These are phyloP conservation scores for Labeo rohita DNA, from an alignment of 2,113 vertebrate genomes.

Conservation along the genomic window DNA sequence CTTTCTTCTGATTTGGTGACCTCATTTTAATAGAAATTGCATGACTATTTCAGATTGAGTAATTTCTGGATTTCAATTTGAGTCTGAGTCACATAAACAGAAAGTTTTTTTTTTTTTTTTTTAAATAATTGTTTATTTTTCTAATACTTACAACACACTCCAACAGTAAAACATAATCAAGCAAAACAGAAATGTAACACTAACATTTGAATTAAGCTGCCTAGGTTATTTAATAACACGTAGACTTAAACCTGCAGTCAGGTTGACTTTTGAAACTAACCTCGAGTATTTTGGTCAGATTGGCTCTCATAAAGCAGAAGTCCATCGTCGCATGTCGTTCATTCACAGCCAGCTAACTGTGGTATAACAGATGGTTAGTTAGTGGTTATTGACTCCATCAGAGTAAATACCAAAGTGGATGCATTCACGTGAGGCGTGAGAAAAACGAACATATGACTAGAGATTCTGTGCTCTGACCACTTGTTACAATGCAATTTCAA, in stretches of 20 bases:
- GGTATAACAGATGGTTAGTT: not conserved
- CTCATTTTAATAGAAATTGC: slow-evolving; percentile 2
- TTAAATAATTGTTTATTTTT: not conserved
- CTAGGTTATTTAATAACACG: not conserved
- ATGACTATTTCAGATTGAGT: not conserved
- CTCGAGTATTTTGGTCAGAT: not conserved
- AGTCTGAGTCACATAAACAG: not conserved
- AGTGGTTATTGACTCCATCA: slow-evolving; percentile 6
- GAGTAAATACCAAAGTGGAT: not conserved
- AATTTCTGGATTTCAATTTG: not conserved
- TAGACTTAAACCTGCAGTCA: not conserved
- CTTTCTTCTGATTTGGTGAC: slow-evolving; percentile 11
- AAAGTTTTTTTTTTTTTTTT: not conserved
- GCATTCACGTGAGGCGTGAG: not conserved
- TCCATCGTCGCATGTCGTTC: not conserved
- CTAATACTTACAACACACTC: not conserved
- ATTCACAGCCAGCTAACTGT: not conserved
- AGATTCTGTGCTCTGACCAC: not conserved
- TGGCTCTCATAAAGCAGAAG: slow-evolving; percentile 3
- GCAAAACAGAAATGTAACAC: not conserved
- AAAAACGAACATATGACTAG: not conserved
- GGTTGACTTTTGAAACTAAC: slow-evolving; percentile 3
- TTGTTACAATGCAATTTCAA: not conserved
- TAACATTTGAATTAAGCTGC: not conserved
- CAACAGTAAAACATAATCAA: not conserved